Conservation (phyloP, 2,113 vertebrate species). For the Paratilapia polleni region DNA sequence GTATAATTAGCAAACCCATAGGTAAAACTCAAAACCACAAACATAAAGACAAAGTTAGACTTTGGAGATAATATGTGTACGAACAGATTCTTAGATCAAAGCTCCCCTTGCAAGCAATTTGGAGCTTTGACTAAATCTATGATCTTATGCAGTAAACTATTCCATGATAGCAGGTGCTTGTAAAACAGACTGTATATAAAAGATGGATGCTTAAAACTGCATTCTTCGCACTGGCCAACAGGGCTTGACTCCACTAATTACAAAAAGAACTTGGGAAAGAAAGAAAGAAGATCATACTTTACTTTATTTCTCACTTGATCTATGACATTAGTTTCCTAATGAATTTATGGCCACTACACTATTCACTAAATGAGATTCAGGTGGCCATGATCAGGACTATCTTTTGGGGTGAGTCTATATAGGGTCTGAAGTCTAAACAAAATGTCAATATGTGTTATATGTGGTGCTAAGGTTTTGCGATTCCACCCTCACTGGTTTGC, state of each 20-base stretch:
- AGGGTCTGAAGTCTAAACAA: not conserved
- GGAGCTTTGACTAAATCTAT: not conserved
- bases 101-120: not conserved
- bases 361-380: not conserved
- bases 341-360: not conserved
- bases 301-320: not conserved
- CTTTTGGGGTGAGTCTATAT: not conserved
- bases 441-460: too few species aligned
- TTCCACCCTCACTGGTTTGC: too few species aligned
- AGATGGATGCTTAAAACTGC: fast-evolving
- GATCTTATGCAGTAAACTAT: fast-evolving
- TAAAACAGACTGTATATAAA: not conserved
- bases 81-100: not conserved
- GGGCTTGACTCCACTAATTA: not conserved
- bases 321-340: not conserved
- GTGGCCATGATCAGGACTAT: fast-evolving
- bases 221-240: not conserved
- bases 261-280: not conserved
- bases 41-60: not conserved
- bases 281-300: not conserved
- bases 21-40: not conserved
- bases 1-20: not conserved
- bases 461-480: not conserved
- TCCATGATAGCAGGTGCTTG: not conserved
- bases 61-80: not conserved